Base-by-base conservation (phyloP, 2,113 vertebrate species). In the Ciconia boyciana region DNA sequence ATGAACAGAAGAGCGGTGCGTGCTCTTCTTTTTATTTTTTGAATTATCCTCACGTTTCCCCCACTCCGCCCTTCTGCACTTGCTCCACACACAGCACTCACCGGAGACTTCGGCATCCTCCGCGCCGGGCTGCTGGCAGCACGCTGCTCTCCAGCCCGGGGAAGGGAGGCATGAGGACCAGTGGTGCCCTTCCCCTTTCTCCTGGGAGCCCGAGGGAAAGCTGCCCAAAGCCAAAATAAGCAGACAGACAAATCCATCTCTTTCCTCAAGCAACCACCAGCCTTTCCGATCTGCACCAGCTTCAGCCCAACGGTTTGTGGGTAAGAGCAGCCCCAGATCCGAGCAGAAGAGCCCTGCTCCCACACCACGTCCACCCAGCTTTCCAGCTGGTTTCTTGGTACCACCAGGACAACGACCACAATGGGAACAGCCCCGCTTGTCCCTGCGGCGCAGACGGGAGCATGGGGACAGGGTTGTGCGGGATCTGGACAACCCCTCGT, bases 1-100 rank as follows among this genome's bases (percentile, higher is more conserved):
- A 36, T 1, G 1, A 69, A 20, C 39, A 54, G 19, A 39, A 60
- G 54, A 54, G 29, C 24, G 1, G 41, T 3, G 7, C 0, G 1
- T 41, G 20, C 15, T 20, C 18, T 13, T 26, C 2, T 26, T 11
- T 15, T 24, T 18, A 49, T n/a, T 48, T 46, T 44, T 44, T 10
- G 14, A 64, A 52, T n/a, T 60, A 61, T 6, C 39, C 24, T n/a
- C 54, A 1, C 3, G 18, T 52, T 54, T n/a, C 29, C 22, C 46
- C 48, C 4, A 0, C 22, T 20, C 52, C 1, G 0, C 39, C 46
- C 62, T 46, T 18, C 69, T 21, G 21, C 39, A 11, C 60, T 32
- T 51, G 43, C 36, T 54, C 48, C 48, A 34, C 22, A 24, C 24
- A 8, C 61, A 58, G 39, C 4, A 2, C 54, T 64, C 66, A 13